Conservation (phyloP, 2,888 invertebrate genomes). For the Diaphora mendica region DNA sequence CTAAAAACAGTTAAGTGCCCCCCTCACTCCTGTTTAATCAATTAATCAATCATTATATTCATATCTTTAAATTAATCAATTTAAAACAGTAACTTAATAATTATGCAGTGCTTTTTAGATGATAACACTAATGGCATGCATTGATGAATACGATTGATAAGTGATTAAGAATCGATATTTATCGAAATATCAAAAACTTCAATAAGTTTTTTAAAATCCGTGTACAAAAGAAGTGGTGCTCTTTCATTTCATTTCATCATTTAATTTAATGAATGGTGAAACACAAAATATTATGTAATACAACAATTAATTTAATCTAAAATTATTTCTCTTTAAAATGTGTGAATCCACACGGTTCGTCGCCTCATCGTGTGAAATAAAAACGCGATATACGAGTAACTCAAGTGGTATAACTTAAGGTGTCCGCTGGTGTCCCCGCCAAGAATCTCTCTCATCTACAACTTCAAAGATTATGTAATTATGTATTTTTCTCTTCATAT, state of each 20-base stretch:
- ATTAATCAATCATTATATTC: background rate
- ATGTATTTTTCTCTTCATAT: background rate
- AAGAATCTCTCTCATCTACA: background rate
- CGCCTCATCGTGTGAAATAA: background rate
- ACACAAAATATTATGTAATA: background rate
- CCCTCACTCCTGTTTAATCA: background rate
- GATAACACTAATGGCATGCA: slow-evolving; percentile 1
- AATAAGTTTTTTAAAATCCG: background rate
- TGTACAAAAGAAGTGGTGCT: background rate
- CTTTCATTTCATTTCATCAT: background rate
- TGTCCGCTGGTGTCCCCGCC: too few species aligned
- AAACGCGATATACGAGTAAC: background rate
- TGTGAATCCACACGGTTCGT: background rate
- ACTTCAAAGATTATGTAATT: background rate
- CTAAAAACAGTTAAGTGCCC: background rate
- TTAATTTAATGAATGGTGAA: background rate
- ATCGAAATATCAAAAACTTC: background rate
- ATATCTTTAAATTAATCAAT: background rate
- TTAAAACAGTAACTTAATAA: background rate
- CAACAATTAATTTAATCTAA: too few species aligned
- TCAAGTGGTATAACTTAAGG: too few species aligned
- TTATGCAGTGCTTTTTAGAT: background rate
- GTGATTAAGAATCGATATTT: background rate
- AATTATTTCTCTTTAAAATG: too few species aligned
- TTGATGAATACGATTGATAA: background rate